Conservation (phyloP, 2,888 invertebrate species). For the Leptopilina myrica region DNA sequence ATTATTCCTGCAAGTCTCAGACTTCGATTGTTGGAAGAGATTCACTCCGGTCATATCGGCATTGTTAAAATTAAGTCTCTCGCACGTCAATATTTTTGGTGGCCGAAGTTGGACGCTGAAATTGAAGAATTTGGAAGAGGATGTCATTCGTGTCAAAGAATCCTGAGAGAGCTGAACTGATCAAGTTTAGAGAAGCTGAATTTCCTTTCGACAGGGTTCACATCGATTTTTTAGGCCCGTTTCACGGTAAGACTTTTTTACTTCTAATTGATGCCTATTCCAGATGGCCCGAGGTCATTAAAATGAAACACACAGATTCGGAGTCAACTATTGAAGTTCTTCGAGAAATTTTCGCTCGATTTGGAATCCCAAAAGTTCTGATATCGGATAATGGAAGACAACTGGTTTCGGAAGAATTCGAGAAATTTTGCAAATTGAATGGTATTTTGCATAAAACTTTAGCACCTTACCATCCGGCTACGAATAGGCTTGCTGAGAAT, state of each 20-base stretch:
- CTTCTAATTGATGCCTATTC: slow-evolving; percentile 55
- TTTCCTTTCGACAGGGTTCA: slow-evolving; percentile 52
- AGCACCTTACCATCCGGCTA: slow-evolving; percentile 49
- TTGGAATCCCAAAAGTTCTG: slow-evolving; percentile 44
- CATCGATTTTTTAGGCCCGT: slow-evolving; percentile 55
- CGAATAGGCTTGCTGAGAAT: slow-evolving; percentile 50
- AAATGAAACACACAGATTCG: slow-evolving; percentile 49
- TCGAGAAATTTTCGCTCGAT: slow-evolving; percentile 50
- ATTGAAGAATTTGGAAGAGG: slow-evolving; percentile 2
- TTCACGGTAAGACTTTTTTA: slow-evolving; percentile 53
- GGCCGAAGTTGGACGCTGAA: too few relatives aligned
- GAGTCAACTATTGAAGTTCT: slow-evolving; percentile 48
- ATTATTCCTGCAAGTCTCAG: not conserved
- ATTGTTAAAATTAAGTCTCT: slow-evolving; percentile 32
- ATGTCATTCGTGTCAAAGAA: slow-evolving; percentile 52
- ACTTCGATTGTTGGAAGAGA: not conserved
- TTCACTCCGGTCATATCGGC: slow-evolving; percentile 51
- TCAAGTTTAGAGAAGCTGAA: slow-evolving; percentile 53
- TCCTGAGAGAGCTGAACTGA: slow-evolving; percentile 50
- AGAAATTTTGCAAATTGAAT: slow-evolving; percentile 36
- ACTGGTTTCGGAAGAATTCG: slow-evolving; percentile 45
- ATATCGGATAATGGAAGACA: slow-evolving; percentile 48
- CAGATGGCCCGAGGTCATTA: slow-evolving; percentile 57
- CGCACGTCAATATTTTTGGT: too few relatives aligned
- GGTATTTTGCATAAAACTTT: slow-evolving; percentile 45